Evolutionary conservation across 2,797 vertebrate genomes (phyloP), one percentile per base, ranked within the genome.

Genomic region (Gouania willdenowi): DNA sequence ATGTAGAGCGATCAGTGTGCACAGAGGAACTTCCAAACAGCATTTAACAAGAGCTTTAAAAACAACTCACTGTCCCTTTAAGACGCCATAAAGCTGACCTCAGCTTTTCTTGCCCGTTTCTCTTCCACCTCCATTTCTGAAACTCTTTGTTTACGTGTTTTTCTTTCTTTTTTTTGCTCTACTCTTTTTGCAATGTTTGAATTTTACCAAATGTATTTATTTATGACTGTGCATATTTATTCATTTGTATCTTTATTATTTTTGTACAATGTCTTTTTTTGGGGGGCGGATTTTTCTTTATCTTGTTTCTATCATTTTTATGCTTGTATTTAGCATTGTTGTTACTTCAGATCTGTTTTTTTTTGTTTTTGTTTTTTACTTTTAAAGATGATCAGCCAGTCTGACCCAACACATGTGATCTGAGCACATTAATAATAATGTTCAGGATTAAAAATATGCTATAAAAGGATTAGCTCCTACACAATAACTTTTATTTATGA

Each of bases 131-230:
- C n/a, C n/a, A n/a, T 4, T 66, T 58, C 41, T 71, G 66, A 74
- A 61, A 70, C 32, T 67, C 44, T 66, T 61, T 54, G 77, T 82
- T 77, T 75, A 75, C 72, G 60, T 33, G 17, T 12, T 56, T 66
- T 51, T 16, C 48, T 57, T 41, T 58, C 71, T 67, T 17, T 45
- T 57, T 43, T 47, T 66, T 35, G 27, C 64, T 68, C 41, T 59
- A 16, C 29, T 70, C 44, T 72, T 75, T 79, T 55, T 56, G 63
- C 57, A 57, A 70, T 71, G 63, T 82, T 68, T 77, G 63, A 73
- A 81, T 78, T 85, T 74, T 79, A 84, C 82, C 84, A 85, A 86
- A 83, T 81, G 62, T 2, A 85, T 83, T 83, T 86, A 86, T 87
- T 88, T 79, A 82, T 83, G 71, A 81, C 25, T 7, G 52, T 81